These are phyloP conservation scores for Thunnus maccoyii DNA, from an alignment of 2,113 vertebrate genomes.

Conservation along the genomic window DNA sequence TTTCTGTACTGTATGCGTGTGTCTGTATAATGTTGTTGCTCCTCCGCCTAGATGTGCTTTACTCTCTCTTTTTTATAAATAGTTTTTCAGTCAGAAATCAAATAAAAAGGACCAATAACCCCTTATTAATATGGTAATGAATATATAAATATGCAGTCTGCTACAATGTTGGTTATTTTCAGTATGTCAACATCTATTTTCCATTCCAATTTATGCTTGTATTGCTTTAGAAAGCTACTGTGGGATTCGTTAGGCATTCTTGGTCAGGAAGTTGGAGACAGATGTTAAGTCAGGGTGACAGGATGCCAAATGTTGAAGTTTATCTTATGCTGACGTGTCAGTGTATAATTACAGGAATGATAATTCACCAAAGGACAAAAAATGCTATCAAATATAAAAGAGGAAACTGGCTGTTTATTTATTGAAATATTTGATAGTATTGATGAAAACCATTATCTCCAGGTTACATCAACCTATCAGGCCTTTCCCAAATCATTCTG, in stretches of 20 bases:
- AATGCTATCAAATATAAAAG: no score
- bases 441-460: background rate
- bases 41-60: background rate
- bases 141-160: slow-evolving; percentile 18
- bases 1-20: background rate
- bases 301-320: background rate
- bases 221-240: background rate
- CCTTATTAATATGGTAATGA: slow-evolving; percentile 36
- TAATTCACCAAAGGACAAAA: background rate
- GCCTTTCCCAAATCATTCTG: no score
- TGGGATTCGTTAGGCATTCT: background rate
- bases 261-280: background rate
- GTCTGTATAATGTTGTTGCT: background rate
- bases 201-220: slow-evolving; percentile 8
- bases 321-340: background rate
- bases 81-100: background rate
- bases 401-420: background rate
- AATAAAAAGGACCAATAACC: background rate
- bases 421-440: background rate
- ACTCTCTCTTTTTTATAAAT: slow-evolving; percentile 10
- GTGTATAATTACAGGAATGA: background rate
- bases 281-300: background rate
- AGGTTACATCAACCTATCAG: background rate
- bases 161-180: background rate
- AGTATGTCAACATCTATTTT: background rate